phyloP scores from a whole-genome alignment of 2,113 vertebrate species.

The Gila orcuttii region DNA sequence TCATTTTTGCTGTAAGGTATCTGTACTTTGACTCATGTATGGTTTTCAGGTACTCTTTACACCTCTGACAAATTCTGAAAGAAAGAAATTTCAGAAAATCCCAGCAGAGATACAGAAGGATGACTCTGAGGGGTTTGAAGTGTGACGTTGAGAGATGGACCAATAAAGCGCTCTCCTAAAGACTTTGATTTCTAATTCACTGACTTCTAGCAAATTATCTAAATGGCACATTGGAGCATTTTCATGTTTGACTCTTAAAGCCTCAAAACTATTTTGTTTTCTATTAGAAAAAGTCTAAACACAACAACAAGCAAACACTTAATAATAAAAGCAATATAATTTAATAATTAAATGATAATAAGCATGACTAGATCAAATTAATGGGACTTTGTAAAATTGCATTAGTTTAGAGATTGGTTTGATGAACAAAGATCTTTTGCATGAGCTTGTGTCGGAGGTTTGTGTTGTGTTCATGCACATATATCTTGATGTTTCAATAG shows the following conservation, averaged over 20 bases:
- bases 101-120: background rate
- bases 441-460: background rate
- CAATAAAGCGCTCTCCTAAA: background rate
- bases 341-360: background rate
- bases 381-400: too few relatives aligned
- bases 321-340: background rate
- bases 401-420: background rate
- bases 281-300: background rate
- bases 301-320: background rate
- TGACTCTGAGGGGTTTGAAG: background rate
- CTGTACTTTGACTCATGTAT: too few relatives aligned
- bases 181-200: background rate
- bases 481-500: background rate
- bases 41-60: too few relatives aligned
- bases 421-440: background rate
- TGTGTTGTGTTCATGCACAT: background rate
- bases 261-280: background rate
- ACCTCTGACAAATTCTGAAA: too few relatives aligned
- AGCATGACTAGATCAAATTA: too few relatives aligned
- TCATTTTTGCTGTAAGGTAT: too few relatives aligned
- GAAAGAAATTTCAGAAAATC: background rate
- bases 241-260: background rate
- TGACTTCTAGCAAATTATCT: background rate
- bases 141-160: background rate
- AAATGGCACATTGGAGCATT: background rate